Percentiles rank a stretch among this genome's conserved stretches.
These are phyloP conservation scores for Drosophila baimaii DNA, from an alignment of 1,140 invertebrate species.

Conservation along the genomic window DNA sequence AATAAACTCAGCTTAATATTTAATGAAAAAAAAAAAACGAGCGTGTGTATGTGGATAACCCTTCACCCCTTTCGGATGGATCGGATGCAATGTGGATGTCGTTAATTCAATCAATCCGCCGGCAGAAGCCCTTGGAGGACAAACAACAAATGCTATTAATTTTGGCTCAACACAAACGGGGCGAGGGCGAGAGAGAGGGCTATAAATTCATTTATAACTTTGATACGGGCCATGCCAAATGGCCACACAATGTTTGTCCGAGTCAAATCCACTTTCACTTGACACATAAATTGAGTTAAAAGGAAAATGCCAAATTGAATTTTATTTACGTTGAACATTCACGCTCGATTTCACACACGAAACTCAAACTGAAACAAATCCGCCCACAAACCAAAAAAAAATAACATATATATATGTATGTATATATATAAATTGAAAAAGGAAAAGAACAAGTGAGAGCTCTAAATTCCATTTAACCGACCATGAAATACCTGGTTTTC, in stretches of 20 bases:
- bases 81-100: slow-evolving; percentile 34
- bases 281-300: slow-evolving; percentile 74
- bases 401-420: slow-evolving; percentile 1
- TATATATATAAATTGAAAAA: slow-evolving; percentile 22
- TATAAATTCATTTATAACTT: slow-evolving; percentile 77
- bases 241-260: slow-evolving; percentile 55
- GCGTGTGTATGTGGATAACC: too few species aligned
- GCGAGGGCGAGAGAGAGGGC: slow-evolving; percentile 3
- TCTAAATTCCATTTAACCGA: slow-evolving; percentile 1
- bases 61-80: slow-evolving; percentile 4
- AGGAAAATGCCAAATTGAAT: slow-evolving; percentile 75
- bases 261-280: slow-evolving; percentile 74
- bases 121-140: slow-evolving; percentile 5
- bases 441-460: neutral
- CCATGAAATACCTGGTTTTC: slow-evolving; percentile 11
- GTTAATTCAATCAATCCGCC: slow-evolving; percentile 68
- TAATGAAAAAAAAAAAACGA: neutral
- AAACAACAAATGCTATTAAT: slow-evolving; percentile 70
- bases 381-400: slow-evolving; percentile 13
- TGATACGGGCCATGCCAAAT: slow-evolving; percentile 50
- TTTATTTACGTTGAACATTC: slow-evolving; percentile 69
- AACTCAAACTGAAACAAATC: slow-evolving; percentile 39
- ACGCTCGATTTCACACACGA: slow-evolving; percentile 66
- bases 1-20: slow-evolving; percentile 15
- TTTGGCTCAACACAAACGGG: slow-evolving; percentile 44